These are phyloP conservation scores for Rhinophrynus dorsalis DNA, from an alignment of 2,797 vertebrate species.

Conservation along the genomic window DNA sequence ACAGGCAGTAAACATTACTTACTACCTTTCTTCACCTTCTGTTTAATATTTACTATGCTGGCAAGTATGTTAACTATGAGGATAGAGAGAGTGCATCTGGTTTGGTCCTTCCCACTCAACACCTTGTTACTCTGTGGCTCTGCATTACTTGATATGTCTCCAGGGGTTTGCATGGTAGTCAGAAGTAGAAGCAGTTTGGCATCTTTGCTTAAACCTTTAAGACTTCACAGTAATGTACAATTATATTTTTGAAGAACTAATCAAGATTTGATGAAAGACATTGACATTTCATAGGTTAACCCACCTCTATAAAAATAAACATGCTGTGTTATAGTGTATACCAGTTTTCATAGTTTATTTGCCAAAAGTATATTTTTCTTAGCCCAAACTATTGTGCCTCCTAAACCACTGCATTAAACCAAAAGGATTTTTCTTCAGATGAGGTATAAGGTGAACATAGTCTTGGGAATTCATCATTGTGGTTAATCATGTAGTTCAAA, in stretches of 20 bases:
- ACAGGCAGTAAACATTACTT: not conserved
- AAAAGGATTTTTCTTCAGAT: not conserved
- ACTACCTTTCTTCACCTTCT: conserved; percentile 1
- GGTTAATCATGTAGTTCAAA: too few relatives aligned
- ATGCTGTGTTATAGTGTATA: not conserved
- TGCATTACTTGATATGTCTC: conserved; percentile 18
- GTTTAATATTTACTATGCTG: conserved; percentile 15
- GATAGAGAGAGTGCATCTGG: conserved; percentile 21
- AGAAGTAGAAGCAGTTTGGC: not conserved
- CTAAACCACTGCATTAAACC: not conserved
- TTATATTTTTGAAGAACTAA: conserved; percentile 6
- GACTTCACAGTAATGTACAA: conserved; percentile 4
- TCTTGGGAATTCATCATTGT: too few relatives aligned
- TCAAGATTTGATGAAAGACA: conserved; percentile 22
- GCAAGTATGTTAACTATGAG: conserved; percentile 9
- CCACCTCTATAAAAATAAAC: conserved; percentile 10
- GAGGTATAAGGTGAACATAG: too few relatives aligned
- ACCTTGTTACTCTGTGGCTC: conserved; percentile 25
- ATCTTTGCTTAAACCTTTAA: not conserved
- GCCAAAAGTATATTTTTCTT: conserved; percentile 13
- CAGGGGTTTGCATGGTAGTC: not conserved
- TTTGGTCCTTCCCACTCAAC: conserved; percentile 17
- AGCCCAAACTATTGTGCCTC: not conserved
- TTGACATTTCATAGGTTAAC: not conserved
- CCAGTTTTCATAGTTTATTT: not conserved